Evolutionary conservation across 2,113 vertebrate genomes (phyloP), one percentile per base, ranked within the genome.

Genomic region (Daboia siamensis): DNA sequence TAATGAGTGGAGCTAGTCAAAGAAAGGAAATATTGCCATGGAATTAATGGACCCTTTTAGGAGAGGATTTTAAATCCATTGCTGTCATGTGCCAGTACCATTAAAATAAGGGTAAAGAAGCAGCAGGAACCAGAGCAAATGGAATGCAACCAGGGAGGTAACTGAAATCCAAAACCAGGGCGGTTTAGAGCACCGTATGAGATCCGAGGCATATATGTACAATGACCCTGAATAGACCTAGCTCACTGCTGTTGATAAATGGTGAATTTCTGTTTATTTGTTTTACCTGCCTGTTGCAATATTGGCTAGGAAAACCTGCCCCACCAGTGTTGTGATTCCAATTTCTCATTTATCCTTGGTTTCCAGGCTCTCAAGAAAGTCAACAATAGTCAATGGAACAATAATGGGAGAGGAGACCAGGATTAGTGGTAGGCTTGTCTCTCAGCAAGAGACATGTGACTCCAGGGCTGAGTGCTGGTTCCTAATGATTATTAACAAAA

Each of bases 351-450:
- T 52, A 74, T 80, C 94, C 90, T n/a, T 92, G 94, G 93, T 94
- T 95, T 96, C 93, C 90, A 96, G 95, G 80, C 86, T 0, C 92
- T 94, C 96, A 92, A 92, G 93, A 96, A 95, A 97, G 95, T 97
- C 96, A 96, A 96, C 94, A 97, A 93, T 56, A 92, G 93, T 96
- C 94, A 95, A 90, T 93, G 96, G 96, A 96, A 97, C 95, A 96
- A 97, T 94, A 95, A 95, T 90, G 90, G 94, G 93, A 96, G 90
- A 96, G 95, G 95, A 95, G 89, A 95, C 91, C 24, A 85, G 94
- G 94, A 95, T 96, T 94, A 94, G 93, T 93, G 91, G 91, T 86
- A 93, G 93, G 46, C 91, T 59, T 90, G 89, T 96, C 93, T 96
- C 92, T 96, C 96, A 96, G 52, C 91, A 93, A 90, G 17, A 93